A percentile compares a stretch with the other conserved stretches of the same genome.
These are phyloP conservation scores for Spodoptera frugiperda DNA, from an alignment of 1,140 invertebrate species.

Conservation along the genomic window DNA sequence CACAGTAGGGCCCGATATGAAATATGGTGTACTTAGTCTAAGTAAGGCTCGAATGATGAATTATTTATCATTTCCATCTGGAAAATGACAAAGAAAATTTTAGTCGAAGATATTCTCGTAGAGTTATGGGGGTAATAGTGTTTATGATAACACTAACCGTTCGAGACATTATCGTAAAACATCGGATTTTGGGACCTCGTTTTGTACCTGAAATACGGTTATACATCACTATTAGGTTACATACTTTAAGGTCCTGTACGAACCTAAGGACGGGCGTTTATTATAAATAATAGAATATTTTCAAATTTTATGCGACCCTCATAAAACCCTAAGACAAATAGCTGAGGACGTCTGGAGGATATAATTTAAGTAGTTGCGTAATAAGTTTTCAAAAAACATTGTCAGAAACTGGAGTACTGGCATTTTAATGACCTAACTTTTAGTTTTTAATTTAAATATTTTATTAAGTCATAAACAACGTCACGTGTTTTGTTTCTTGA, in stretches of 20 bases:
- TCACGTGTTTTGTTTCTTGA: no score
- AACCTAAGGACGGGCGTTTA: neutral
- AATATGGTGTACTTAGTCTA: conserved; percentile 80
- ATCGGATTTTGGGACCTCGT: conserved; percentile 14
- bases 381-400: no score
- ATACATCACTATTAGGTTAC: conserved; percentile 24
- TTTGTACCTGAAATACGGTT: conserved; percentile 37
- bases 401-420: no score
- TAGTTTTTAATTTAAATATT: no score
- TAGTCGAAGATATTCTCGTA: conserved; percentile 31
- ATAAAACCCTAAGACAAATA: neutral
- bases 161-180: conserved; percentile 41
- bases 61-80: conserved; percentile 77
- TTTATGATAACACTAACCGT: conserved; percentile 41
- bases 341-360: neutral
- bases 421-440: no score
- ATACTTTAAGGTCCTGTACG: neutral
- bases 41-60: conserved; percentile 78
- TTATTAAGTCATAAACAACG: no score
- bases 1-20: conserved; percentile 74
- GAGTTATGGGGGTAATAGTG: conserved; percentile 43
- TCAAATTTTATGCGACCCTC: neutral
- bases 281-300: conserved; percentile 14
- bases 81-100: conserved; percentile 64
- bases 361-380: no score